Conservation (phyloP, 2,888 invertebrate genomes). For the Drosophila kambysellisi region DNA sequence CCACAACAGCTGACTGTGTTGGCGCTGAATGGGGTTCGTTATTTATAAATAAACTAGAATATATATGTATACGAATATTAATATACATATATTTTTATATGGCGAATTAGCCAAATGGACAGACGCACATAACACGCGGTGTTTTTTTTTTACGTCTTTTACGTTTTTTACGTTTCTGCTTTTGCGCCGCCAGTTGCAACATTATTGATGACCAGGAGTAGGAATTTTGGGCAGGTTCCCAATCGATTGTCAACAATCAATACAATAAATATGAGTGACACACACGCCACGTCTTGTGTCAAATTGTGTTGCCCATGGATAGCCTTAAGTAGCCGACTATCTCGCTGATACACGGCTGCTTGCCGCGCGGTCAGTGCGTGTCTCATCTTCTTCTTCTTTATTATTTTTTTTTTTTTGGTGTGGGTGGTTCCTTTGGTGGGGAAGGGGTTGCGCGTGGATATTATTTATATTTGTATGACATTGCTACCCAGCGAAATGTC, state of each 20-base stretch:
- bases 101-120: slow-evolving; percentile 57
- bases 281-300: slow-evolving; percentile 30
- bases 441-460: slow-evolving; percentile 47
- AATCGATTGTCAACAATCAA: slow-evolving; percentile 54
- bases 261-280: slow-evolving; percentile 23
- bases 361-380: slow-evolving; percentile 58
- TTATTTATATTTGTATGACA: slow-evolving; percentile 82
- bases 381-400: not conserved
- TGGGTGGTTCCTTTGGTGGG: slow-evolving; percentile 45
- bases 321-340: slow-evolving; percentile 42
- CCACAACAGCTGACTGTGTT: slow-evolving; percentile 68
- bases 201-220: slow-evolving; percentile 1
- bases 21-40: slow-evolving; percentile 44
- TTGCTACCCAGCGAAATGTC: slow-evolving; percentile 82
- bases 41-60: slow-evolving; percentile 62
- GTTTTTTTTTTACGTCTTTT: slow-evolving; percentile 2
- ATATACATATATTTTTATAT: slow-evolving; percentile 56
- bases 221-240: not conserved
- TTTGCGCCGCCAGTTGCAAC: slow-evolving; percentile 9
- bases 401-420: slow-evolving; percentile 26
- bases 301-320: slow-evolving; percentile 20
- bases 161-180: not conserved
- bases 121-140: slow-evolving; percentile 36
- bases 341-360: slow-evolving; percentile 29
- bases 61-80: slow-evolving; percentile 21